These are phyloP conservation scores for Brachionus manjavacas DNA, from an alignment of 1,140 invertebrate species.

Conservation along the genomic window DNA sequence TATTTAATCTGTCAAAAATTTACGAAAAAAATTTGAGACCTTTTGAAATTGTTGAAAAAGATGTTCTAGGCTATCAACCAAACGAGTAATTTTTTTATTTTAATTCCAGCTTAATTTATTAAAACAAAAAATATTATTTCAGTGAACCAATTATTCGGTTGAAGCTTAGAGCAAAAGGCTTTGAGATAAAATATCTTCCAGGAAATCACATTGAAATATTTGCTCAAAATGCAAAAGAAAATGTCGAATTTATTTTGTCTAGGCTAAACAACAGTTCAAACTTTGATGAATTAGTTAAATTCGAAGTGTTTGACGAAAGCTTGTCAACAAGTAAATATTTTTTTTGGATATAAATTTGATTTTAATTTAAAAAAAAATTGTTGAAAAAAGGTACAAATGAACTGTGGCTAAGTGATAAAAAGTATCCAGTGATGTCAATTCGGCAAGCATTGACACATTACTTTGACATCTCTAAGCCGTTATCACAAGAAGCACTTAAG, in stretches of 20 bases:
- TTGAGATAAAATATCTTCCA: slow-evolving; percentile 67
- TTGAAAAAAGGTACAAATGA: slow-evolving; percentile 62
- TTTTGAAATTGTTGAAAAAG: slow-evolving; percentile 10
- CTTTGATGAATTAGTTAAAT: slow-evolving; percentile 69
- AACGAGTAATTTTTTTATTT: slow-evolving; percentile 56
- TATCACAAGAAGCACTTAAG: slow-evolving; percentile 77
- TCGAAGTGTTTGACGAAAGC: slow-evolving; percentile 78
- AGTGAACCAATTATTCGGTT: slow-evolving; percentile 66
- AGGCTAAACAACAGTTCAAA: slow-evolving; percentile 66
- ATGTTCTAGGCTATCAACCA: slow-evolving; percentile 51
- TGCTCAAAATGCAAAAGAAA: slow-evolving; percentile 70
- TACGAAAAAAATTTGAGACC: background rate
- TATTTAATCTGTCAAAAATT: background rate
- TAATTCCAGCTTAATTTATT: slow-evolving; percentile 51
- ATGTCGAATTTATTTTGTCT: slow-evolving; percentile 73
- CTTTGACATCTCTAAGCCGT: slow-evolving; percentile 85
- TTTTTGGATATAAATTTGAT: background rate
- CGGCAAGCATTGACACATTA: slow-evolving; percentile 73
- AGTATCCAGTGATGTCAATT: slow-evolving; percentile 72
- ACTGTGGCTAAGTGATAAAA: slow-evolving; percentile 77
- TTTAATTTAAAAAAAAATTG: no score
- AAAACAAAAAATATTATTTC: background rate
- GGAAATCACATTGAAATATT: slow-evolving; percentile 90
- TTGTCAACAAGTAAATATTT: slow-evolving; percentile 59
- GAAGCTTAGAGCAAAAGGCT: slow-evolving; percentile 55